phyloP scores from a whole-genome alignment of 2,888 invertebrate species.

The Heliconius cydno region DNA sequence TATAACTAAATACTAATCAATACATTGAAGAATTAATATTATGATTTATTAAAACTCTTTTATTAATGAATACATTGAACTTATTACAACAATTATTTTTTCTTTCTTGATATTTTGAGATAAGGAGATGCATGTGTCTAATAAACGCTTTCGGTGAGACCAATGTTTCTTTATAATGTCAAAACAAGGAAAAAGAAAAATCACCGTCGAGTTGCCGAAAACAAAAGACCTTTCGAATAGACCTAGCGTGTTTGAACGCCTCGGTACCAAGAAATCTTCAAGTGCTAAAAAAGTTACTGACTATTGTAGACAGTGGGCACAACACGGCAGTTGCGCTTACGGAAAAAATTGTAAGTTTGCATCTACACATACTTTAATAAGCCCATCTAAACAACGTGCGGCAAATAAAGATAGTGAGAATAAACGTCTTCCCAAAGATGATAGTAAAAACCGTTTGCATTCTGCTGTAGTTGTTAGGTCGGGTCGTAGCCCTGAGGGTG shows the following conservation, averaged over 20 bases:
- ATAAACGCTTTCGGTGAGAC: conserved; percentile 63
- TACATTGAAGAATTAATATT: conserved; percentile 4
- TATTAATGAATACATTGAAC: background rate
- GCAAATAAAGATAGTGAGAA: conserved; percentile 86
- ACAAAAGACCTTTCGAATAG: conserved; percentile 86
- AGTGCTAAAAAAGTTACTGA: conserved; percentile 84
- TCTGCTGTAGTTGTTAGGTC: conserved; percentile 85
- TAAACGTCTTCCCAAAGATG: conserved; percentile 82
- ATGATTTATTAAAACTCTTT: background rate
- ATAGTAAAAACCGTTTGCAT: conserved; percentile 85
- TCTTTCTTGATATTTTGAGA: conserved; percentile 13
- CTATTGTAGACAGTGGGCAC: conserved; percentile 90
- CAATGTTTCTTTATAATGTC: conserved; percentile 82
- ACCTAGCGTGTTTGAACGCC: conserved; percentile 92
- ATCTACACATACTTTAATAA: conserved; percentile 88
- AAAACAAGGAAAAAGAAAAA: conserved; percentile 89
- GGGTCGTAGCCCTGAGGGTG: conserved; percentile 85
- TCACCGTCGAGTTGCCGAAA: conserved; percentile 89
- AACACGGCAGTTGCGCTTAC: conserved; percentile 90
- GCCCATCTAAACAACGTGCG: conserved; percentile 88
- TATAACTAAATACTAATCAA: background rate
- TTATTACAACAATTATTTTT: background rate
- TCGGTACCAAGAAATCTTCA: conserved; percentile 88
- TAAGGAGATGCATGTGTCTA: conserved; percentile 45
- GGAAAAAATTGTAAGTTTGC: conserved; percentile 91